These are phyloP conservation scores for Ranitomeya variabilis DNA, from an alignment of 2,113 vertebrate genomes.

Conservation along the genomic window DNA sequence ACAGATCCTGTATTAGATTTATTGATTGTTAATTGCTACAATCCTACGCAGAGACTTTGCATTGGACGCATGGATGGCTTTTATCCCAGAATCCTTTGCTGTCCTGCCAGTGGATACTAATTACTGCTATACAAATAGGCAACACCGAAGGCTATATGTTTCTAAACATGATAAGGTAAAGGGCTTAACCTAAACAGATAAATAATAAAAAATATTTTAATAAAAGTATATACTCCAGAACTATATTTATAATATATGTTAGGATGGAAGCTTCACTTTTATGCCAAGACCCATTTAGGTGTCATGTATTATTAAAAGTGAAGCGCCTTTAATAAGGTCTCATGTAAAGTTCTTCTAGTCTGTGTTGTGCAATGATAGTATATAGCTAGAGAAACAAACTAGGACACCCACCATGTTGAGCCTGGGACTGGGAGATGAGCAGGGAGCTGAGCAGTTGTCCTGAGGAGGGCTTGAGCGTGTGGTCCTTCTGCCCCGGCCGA, in stretches of 20 bases:
- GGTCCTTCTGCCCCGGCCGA: conserved; percentile 76
- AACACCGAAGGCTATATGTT: no score
- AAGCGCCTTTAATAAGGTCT: not conserved
- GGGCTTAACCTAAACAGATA: not conserved
- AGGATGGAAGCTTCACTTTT: not conserved
- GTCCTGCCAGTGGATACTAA: not conserved
- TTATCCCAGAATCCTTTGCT: conserved; percentile 26
- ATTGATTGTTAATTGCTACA: not conserved
- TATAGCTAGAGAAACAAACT: conserved; percentile 56
- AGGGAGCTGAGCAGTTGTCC: conserved; percentile 72
- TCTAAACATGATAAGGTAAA: not conserved
- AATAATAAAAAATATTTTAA: not conserved
- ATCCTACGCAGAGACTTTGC: not conserved
- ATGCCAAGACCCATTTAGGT: not conserved
- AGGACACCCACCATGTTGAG: conserved; percentile 90
- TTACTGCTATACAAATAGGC: not conserved
- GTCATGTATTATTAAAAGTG: not conserved
- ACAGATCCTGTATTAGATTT: not conserved
- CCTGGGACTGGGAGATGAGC: conserved; percentile 67
- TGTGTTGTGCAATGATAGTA: not conserved
- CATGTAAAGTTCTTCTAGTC: not conserved
- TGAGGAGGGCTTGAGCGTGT: conserved; percentile 74
- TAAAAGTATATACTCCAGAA: not conserved
- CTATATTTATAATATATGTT: not conserved
- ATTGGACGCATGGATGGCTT: not conserved